phyloP scores from a whole-genome alignment of 2,797 vertebrate genomes.

The Karalla daura region DNA sequence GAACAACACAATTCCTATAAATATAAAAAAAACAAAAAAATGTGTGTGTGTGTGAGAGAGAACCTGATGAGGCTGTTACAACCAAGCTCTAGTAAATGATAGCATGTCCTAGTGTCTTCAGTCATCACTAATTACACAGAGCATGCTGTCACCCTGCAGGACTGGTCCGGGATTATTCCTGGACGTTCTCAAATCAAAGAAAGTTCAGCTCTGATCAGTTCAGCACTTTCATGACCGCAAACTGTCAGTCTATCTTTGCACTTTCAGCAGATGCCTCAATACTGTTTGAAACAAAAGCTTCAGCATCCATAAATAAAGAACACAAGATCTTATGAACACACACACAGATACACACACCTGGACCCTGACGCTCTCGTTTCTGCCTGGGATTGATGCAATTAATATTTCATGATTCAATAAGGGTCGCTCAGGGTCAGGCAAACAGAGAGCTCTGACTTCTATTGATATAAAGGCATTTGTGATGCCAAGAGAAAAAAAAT shows the following conservation, averaged over 20 bases:
- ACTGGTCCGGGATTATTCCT: too few species aligned
- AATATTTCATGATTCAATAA: slow-evolving; percentile 64
- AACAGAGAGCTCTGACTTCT: slow-evolving; percentile 21
- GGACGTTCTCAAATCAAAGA: neutral
- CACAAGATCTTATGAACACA: neutral
- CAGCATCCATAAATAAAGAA: slow-evolving; percentile 23
- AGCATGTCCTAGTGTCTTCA: too few species aligned
- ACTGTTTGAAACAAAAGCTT: slow-evolving; percentile 25
- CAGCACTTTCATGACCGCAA: slow-evolving; percentile 9
- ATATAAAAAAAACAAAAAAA: too few species aligned
- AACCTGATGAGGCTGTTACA: too few species aligned
- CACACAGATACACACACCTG: neutral
- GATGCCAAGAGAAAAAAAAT: slow-evolving; percentile 9
- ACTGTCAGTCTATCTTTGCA: slow-evolving; percentile 37
- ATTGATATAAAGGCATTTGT: neutral
- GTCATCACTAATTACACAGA: too few species aligned
- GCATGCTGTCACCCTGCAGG: too few species aligned
- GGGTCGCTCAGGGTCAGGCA: slow-evolving; percentile 38
- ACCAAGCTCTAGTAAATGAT: too few species aligned
- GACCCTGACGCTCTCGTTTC: slow-evolving; percentile 29
- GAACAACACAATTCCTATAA: too few species aligned
- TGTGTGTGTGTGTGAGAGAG: too few species aligned
- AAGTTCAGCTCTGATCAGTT: neutral
- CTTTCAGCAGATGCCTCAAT: slow-evolving; percentile 23
- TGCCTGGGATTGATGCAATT: slow-evolving; percentile 33